phyloP scores from a whole-genome alignment of 2,888 invertebrate species.

The Parnassius glacialis region DNA sequence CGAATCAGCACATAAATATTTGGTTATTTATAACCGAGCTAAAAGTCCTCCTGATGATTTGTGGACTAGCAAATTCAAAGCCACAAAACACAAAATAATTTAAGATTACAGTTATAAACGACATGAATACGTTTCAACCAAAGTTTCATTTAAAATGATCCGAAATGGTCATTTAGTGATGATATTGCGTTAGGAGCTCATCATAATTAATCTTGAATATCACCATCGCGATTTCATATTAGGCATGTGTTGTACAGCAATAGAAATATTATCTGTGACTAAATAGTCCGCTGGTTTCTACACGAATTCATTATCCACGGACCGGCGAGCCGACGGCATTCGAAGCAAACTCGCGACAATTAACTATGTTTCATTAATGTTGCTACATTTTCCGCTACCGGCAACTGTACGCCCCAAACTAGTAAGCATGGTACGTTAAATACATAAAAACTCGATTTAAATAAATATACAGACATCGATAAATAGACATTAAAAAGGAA shows the following conservation, averaged over 20 bases:
- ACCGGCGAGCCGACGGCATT: constrained; percentile 53
- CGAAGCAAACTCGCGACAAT: constrained; percentile 55
- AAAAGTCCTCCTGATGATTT: too few relatives aligned
- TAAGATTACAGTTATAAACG: too few relatives aligned
- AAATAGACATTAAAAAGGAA: constrained; percentile 13
- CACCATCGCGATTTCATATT: background rate
- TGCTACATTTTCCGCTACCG: constrained; percentile 60
- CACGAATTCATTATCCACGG: constrained; percentile 58
- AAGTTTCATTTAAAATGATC: background rate
- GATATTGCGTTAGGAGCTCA: background rate
- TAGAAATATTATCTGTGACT: constrained; percentile 25
- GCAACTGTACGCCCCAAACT: constrained; percentile 28
- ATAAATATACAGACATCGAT: constrained; percentile 10
- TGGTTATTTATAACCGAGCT: too few relatives aligned
- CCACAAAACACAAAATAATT: too few relatives aligned
- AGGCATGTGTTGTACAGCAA: background rate
- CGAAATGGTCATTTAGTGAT: background rate
- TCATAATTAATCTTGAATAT: background rate
- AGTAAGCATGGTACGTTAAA: constrained; percentile 7
- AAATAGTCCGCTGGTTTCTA: constrained; percentile 23
- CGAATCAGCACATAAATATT: too few relatives aligned
- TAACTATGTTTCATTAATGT: constrained; percentile 58
- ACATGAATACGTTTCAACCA: too few relatives aligned
- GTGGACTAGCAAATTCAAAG: too few relatives aligned
- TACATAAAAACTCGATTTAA: constrained; percentile 16